Evolutionary conservation across 2,797 vertebrate species (phyloP).

Genomic region (Cetoscarus ocellatus): DNA sequence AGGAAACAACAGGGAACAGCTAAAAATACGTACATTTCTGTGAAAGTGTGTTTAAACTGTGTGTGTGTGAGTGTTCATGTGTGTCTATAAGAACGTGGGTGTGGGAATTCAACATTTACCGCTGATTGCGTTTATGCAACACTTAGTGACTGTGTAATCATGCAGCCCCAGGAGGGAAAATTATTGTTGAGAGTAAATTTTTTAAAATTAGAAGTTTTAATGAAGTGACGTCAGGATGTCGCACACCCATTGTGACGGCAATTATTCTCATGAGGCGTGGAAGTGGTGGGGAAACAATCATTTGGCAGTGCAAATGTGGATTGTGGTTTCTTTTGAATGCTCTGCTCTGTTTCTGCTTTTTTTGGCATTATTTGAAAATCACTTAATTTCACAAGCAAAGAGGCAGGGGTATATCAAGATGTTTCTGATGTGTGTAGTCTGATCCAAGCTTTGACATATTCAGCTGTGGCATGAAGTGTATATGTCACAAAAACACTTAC

Average conservation of each 20-base stretch:
- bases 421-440: background rate
- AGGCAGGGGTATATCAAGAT: constrained; percentile 5
- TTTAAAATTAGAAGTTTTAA: constrained; percentile 35
- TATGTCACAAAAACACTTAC: background rate
- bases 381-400: constrained; percentile 23
- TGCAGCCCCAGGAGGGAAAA: constrained; percentile 20
- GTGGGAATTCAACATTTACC: constrained; percentile 62
- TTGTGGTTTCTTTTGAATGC: constrained; percentile 15
- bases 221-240: constrained; percentile 31
- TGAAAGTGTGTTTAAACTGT: constrained; percentile 9
- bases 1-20: constrained; percentile 43
- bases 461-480: background rate
- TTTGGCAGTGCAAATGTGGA: constrained; percentile 27
- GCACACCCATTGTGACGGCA: constrained; percentile 16
- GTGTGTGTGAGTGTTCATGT: constrained; percentile 2
- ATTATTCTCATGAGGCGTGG: constrained; percentile 26
- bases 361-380: constrained; percentile 35
- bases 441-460: background rate
- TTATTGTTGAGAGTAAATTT: constrained; percentile 35
- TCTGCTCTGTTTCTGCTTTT: constrained; percentile 8
- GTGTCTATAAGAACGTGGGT: constrained; percentile 34
- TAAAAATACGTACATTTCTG: constrained; percentile 58
- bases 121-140: constrained; percentile 44
- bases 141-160: constrained; percentile 40
- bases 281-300: constrained; percentile 26